Evolutionary conservation across 1,140 invertebrate species (phyloP), one percentile per base, ranked within the genome.

Genomic region (Branchinecta lindahli): DNA sequence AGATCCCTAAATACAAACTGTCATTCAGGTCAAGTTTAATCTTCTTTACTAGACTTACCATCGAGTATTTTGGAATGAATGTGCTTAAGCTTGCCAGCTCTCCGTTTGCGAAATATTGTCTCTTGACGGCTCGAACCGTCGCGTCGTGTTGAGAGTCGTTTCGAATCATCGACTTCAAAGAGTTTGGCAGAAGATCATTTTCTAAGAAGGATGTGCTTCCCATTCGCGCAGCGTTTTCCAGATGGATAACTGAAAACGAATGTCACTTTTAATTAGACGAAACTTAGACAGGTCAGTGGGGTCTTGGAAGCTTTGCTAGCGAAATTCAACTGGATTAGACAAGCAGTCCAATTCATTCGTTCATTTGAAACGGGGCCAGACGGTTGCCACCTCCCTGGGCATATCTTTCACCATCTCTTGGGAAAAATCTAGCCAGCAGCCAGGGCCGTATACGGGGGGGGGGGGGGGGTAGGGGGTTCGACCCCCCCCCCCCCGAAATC

Each of bases 151-250:
- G 20, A n/a, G 68, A 46, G 8, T 33, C 33, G 46, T 72, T 72
- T 66, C 47, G 46, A 15, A 72, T 69, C 44, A 72, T 9, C 10
- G 68, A 70, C 20, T 44, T 45, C 21, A 72, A 67, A 9, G 69
- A 61, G 33, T 65, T 69, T 8, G 71, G 71, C 12, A 72, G n/a
- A 10, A 72, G 68, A 45, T 69, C 68, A 7, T 70, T 33, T 67
- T 72, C 68, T 9, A 72, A 18, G 46, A 72, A 72, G 9, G 20
- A 46, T 7, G 47, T 47, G 20, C 66, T 69, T 15, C 33, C 46
- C 68, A 72, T 72, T 47, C 69, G 68, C n/a, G 52, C 71, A 46
- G 68, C 47, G n/a, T 72, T 72, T 44, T 72, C 71, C 7, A 71
- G 45, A 44, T 69, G 68, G 46, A 72, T 72, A 68, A 68, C 71